Percentiles rank a stretch among this genome's conserved stretches.
phyloP scores from a whole-genome alignment of 2,888 invertebrate genomes.

The Danaus chrysippus region DNA sequence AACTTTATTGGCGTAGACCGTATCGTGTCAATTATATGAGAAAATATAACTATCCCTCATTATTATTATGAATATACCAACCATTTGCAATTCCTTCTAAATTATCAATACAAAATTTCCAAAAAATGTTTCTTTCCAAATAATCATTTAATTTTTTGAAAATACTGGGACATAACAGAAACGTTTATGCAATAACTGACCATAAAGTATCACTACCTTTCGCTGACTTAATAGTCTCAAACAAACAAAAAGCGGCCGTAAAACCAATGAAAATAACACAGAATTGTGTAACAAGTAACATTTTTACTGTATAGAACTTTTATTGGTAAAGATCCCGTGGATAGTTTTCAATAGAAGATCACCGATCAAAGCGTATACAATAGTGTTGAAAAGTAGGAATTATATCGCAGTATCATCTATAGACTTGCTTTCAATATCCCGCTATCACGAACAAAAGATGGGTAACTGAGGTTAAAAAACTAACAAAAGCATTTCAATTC shows the following conservation, averaged over 20 bases:
- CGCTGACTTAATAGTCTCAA: not conserved
- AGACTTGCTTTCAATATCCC: conserved; percentile 36
- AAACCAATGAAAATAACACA: not conserved
- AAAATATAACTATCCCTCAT: conserved; percentile 72
- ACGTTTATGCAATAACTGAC: too few species aligned
- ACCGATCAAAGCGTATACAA: conserved; percentile 55
- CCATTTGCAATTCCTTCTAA: too few species aligned
- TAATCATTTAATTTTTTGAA: too few species aligned
- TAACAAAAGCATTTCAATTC: conserved; percentile 37
- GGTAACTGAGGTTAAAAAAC: conserved; percentile 44
- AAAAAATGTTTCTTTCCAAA: too few species aligned
- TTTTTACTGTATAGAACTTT: not conserved
- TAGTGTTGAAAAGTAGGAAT: conserved; percentile 57
- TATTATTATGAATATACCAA: conserved; percentile 35
- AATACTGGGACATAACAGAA: too few species aligned
- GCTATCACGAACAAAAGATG: conserved; percentile 41
- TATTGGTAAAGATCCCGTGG: conserved; percentile 45
- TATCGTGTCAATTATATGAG: conserved; percentile 69
- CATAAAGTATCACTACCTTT: too few species aligned
- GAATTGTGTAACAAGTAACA: not conserved
- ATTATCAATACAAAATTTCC: too few species aligned
- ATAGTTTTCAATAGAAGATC: conserved; percentile 47
- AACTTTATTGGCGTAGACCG: conserved; percentile 60
- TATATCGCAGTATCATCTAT: conserved; percentile 50
- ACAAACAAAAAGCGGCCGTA: not conserved